These are phyloP conservation scores for Recurvirostra avosetta DNA, from an alignment of 2,113 vertebrate genomes.

Conservation along the genomic window DNA sequence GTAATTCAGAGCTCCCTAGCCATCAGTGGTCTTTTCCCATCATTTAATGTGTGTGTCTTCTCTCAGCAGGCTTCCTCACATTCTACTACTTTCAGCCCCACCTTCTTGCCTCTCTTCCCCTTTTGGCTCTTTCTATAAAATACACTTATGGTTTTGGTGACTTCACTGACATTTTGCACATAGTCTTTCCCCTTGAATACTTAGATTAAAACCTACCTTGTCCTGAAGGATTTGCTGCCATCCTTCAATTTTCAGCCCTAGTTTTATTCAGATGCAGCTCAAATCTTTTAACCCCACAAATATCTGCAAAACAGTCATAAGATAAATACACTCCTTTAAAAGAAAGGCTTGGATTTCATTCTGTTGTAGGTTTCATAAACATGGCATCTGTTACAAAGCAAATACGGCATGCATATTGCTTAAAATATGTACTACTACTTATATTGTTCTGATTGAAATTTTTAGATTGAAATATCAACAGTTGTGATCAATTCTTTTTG, in stretches of 20 bases:
- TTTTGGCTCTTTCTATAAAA: not conserved
- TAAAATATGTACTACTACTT: not conserved
- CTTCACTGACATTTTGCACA: not conserved
- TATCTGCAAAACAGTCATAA: slow-evolving; percentile 46
- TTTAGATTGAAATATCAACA: not conserved
- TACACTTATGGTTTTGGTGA: not conserved
- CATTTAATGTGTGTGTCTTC: accelerated
- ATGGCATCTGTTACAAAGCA: not conserved
- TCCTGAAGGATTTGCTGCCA: slow-evolving; percentile 78
- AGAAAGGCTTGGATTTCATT: not conserved
- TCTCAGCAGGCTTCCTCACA: not conserved
- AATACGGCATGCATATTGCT: accelerated
- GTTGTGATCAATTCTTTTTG: not conserved
- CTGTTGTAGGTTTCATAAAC: not conserved
- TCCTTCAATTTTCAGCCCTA: slow-evolving; percentile 52
- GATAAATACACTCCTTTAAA: not conserved
- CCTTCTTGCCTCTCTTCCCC: not conserved
- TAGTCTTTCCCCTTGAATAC: not conserved
- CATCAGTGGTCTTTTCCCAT: not conserved
- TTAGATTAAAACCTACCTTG: slow-evolving; percentile 66
- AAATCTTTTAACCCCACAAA: not conserved
- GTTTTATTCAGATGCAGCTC: not conserved
- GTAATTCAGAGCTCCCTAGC: not conserved
- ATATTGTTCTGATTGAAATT: not conserved
- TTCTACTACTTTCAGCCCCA: not conserved